phyloP scores from a whole-genome alignment of 2,797 vertebrate species.

The Channa striata region DNA sequence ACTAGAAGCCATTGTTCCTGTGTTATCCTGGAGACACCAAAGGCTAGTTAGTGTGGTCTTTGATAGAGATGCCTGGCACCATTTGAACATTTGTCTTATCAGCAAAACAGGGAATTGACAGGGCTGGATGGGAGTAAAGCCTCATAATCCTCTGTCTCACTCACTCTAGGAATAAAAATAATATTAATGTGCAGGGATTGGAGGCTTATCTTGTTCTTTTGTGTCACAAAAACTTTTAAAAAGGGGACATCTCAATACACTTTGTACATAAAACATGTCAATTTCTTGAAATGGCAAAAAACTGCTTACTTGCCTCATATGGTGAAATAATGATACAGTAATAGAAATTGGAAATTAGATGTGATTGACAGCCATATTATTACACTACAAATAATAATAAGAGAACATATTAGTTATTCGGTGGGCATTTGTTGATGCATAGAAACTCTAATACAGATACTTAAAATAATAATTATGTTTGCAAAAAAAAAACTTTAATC shows the following conservation, averaged over 20 bases:
- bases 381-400: constrained; percentile 1
- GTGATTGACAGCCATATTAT: constrained; percentile 3
- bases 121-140: constrained; percentile 71
- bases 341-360: constrained; percentile 7
- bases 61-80: constrained; percentile 76
- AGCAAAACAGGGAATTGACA: constrained; percentile 69
- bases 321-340: constrained; percentile 3
- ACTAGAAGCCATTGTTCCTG: constrained; percentile 78
- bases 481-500: constrained; percentile 30
- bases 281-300: constrained; percentile 20
- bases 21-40: constrained; percentile 76
- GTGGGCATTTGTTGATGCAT: no score
- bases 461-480: constrained; percentile 26
- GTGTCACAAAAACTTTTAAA: constrained; percentile 44
- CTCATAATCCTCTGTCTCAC: constrained; percentile 53
- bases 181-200: constrained; percentile 51
- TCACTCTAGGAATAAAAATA: constrained; percentile 58
- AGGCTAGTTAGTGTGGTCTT: constrained; percentile 76
- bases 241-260: constrained; percentile 43
- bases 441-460: neutral
- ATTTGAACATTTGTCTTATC: constrained; percentile 76
- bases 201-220: constrained; percentile 56
- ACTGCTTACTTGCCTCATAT: constrained; percentile 2
- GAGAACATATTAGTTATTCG: no score
- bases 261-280: constrained; percentile 12